Conservation (phyloP, 2,888 invertebrate genomes). For the Xanthostigma xanthostigma region DNA sequence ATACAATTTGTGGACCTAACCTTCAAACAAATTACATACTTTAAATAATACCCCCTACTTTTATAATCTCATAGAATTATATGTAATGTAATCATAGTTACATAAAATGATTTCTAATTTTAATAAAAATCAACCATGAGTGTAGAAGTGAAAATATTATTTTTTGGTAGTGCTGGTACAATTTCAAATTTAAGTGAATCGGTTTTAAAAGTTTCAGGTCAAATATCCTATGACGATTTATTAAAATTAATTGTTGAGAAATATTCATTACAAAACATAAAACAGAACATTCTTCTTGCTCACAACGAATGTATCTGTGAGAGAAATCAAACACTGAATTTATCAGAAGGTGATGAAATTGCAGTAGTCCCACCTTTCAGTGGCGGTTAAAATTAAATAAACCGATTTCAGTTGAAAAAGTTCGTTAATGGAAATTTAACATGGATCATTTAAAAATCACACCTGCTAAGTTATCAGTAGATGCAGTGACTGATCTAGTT, state of each 20-base stretch:
- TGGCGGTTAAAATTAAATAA: slow-evolving; percentile 52
- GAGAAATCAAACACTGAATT: slow-evolving; percentile 34
- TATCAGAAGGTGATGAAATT: slow-evolving; percentile 61
- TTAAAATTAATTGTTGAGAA: slow-evolving; percentile 40
- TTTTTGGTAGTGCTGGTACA: slow-evolving; percentile 85
- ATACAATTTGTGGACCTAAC: too few relatives aligned
- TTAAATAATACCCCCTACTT: too few relatives aligned
- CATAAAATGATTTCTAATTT: too few relatives aligned
- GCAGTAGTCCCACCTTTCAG: slow-evolving; percentile 91
- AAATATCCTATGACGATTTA: slow-evolving; percentile 40
- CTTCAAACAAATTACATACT: too few relatives aligned
- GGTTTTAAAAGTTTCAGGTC: slow-evolving; percentile 33
- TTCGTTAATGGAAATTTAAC: slow-evolving; percentile 8
- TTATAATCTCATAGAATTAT: too few relatives aligned
- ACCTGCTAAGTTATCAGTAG: slow-evolving; percentile 48
- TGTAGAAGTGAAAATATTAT: slow-evolving; percentile 53
- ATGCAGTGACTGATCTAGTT: slow-evolving; percentile 49
- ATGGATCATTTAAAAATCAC: slow-evolving; percentile 62
- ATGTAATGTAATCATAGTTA: too few relatives aligned
- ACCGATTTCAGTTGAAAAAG: background rate
- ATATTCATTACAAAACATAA: slow-evolving; percentile 51
- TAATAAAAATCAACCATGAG: slow-evolving; percentile 18
- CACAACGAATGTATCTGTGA: slow-evolving; percentile 69
- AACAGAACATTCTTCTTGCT: slow-evolving; percentile 59
- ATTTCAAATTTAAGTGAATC: slow-evolving; percentile 49